Percentiles rank a stretch among this genome's conserved stretches.
These are phyloP conservation scores for Hemichromis elongatus DNA, from an alignment of 2,113 vertebrate genomes.

Conservation along the genomic window DNA sequence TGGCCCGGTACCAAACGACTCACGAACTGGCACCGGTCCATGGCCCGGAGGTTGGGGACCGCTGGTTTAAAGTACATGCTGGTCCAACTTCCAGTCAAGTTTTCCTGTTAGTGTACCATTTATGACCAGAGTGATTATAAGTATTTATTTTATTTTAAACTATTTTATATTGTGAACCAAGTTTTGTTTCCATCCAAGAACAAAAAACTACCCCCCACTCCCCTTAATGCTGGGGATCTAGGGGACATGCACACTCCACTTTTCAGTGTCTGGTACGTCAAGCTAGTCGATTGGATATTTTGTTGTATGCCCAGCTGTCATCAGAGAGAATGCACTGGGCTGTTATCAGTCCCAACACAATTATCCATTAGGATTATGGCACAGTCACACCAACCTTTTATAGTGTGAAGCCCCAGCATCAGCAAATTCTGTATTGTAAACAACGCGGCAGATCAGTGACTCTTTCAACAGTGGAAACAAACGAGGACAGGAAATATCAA, in stretches of 20 bases:
- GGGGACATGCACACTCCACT: not conserved
- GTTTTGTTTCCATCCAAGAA: not conserved
- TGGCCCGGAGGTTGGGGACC: too few relatives aligned
- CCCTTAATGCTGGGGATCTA: not conserved
- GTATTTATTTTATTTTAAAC: rapidly evolving
- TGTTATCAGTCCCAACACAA: not conserved
- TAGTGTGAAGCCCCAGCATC: not conserved
- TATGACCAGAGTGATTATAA: too few relatives aligned
- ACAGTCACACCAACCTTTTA: not conserved
- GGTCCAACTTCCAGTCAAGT: not conserved
- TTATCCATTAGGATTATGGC: not conserved
- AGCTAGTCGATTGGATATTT: not conserved
- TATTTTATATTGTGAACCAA: not conserved
- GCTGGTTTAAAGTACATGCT: not conserved
- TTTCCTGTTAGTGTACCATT: too few relatives aligned
- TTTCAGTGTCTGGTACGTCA: not conserved
- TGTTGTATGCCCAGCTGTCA: not conserved
- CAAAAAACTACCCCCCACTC: not conserved
- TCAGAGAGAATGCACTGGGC: not conserved
- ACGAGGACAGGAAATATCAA: not conserved
- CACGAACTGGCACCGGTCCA: too few relatives aligned
- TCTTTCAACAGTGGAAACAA: not conserved
- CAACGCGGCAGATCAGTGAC: not conserved
- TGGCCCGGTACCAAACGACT: too few relatives aligned
- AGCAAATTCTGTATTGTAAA: not conserved